These are phyloP conservation scores for Cheiracanthium punctorium DNA, from an alignment of 2,888 invertebrate species.

Conservation along the genomic window DNA sequence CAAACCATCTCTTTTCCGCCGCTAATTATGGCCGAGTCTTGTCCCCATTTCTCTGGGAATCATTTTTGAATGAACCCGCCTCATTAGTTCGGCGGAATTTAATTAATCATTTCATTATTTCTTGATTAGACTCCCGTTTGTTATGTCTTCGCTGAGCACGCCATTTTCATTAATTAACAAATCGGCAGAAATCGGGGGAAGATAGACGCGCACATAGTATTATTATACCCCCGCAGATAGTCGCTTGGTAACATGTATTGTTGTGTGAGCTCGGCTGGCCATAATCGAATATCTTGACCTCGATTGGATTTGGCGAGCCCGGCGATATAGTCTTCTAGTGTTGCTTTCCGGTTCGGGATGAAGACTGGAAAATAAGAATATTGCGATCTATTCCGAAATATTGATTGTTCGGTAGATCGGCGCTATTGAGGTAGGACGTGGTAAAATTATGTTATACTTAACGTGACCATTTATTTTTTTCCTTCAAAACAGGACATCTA, in stretches of 20 bases:
- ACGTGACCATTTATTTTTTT: no score
- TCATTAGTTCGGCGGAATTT: not conserved
- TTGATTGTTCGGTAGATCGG: no score
- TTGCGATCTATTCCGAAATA: no score
- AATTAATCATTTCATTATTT: constrained; percentile 6
- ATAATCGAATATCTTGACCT: not conserved
- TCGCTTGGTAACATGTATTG: not conserved
- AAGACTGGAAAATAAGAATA: no score
- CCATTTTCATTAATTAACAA: constrained; percentile 2
- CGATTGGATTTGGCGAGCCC: not conserved
- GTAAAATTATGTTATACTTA: no score
- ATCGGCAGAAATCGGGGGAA: not conserved
- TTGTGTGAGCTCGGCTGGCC: not conserved
- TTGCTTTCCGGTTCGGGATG: no score
- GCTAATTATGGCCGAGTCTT: not conserved
- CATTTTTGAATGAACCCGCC: not conserved
- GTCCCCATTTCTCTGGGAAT: not conserved
- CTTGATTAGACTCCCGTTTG: not conserved
- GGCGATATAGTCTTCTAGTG: no score
- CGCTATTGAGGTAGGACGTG: no score
- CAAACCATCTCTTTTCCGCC: not conserved
- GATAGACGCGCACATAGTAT: no score
- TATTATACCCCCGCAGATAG: no score
- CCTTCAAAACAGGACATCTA: no score
- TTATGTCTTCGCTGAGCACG: not conserved